Evolutionary conservation across 2,797 vertebrate species (phyloP).

Genomic region (Myotis findleyi): DNA sequence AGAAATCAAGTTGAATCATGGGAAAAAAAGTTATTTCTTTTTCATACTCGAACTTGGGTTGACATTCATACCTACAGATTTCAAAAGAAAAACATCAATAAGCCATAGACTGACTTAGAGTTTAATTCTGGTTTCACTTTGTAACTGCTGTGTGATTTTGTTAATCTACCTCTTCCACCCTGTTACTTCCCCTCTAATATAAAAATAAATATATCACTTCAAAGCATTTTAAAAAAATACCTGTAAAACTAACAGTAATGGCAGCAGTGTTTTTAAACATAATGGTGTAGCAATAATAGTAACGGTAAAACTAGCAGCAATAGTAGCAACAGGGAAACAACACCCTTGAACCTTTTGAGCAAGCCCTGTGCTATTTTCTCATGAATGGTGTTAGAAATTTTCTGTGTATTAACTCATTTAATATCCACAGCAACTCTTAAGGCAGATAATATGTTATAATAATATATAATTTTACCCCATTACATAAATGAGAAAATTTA

Average conservation of each 20-base stretch:
- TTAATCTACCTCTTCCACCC: neutral
- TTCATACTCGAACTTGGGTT: neutral
- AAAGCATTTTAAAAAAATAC: neutral
- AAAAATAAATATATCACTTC: neutral
- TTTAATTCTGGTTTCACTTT: neutral
- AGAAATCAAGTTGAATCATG: neutral
- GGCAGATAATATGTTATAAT: neutral
- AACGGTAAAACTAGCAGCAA: neutral
- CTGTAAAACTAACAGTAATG: neutral
- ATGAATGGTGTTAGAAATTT: neutral
- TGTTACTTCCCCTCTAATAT: neutral
- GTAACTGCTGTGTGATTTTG: neutral
- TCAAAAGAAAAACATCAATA: neutral
- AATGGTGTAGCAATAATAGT: too few species aligned
- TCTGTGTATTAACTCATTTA: neutral
- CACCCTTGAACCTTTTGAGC: neutral
- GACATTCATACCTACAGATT: neutral
- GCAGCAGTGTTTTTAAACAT: neutral
- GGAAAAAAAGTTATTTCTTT: neutral
- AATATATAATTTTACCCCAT: neutral
- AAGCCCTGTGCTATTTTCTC: neutral
- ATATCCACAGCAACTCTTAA: neutral
- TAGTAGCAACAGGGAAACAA: neutral
- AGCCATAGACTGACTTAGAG: neutral
- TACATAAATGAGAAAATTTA: neutral